Base-by-base conservation (phyloP, 2,888 invertebrate species). In the Muschampia plurimacula region DNA sequence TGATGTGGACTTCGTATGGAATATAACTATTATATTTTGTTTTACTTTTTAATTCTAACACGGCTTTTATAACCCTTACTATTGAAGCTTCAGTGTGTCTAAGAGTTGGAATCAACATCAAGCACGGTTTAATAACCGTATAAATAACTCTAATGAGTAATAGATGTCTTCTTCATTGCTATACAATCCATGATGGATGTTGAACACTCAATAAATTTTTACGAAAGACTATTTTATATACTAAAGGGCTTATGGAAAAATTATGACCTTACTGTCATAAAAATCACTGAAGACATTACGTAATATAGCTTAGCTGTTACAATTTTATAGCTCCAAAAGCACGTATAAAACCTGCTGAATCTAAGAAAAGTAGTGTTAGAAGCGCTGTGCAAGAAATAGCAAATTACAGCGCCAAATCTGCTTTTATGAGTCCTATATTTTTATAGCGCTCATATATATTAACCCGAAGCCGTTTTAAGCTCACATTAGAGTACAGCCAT, bases 371-470 rank as follows among this genome's bases (percentile, higher is more conserved):
- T 57, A 15, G 60, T 60, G 39, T 60, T 22, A 36, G 52, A 66
- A 62, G 13, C 41, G 49, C 71, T 60, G 60, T 52, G 66, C 49
- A 60, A 46, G 52, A 66, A 22, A 60, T 28, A 22, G 12, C 8
- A 60, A 71, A 49, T 49, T 66, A 66, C 28, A 69, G 28, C 60
- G 28, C 39, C 12, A 13, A 60, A 71, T 70, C 65, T 59, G 36
- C n/a, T 71, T 71, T 71, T 66, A 71, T 71, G 71, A 60, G 39
- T 52, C 59, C 71, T 59, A 71, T 66, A 71, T 59, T 66, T 70
- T 71, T 71, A 66, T 62, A 60, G 28, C 49, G 39, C 60, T 60
- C n/a, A 36, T 66, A 60, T 65, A 55, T 52, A 71, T 71, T 60
- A 71, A 71, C 28, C 59, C 57, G 36, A 59, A 22, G 64, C 44